phyloP scores from a whole-genome alignment of 2,888 invertebrate species.

The Caenorhabditis uteleia region DNA sequence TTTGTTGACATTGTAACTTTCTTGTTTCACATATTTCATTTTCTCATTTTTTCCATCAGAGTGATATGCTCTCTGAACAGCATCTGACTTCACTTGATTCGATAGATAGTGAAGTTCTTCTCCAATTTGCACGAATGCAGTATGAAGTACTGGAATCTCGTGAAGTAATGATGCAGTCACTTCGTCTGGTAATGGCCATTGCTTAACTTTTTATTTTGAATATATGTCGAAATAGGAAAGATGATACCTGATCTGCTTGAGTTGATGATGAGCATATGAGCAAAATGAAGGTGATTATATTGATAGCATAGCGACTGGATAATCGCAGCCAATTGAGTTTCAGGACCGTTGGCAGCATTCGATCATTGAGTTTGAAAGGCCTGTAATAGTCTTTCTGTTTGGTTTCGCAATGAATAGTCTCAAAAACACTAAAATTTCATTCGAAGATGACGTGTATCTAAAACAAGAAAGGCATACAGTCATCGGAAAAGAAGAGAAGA shows the following conservation, averaged over 20 bases:
- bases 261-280: too few relatives aligned
- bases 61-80: conserved; percentile 13
- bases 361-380: conserved; percentile 2
- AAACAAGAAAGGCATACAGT: too few relatives aligned
- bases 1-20: conserved; percentile 27
- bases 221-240: too few relatives aligned
- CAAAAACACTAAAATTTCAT: not conserved
- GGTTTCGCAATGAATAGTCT: not conserved
- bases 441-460: conserved; percentile 8
- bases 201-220: conserved; percentile 11
- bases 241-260: too few relatives aligned
- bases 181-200: conserved; percentile 34
- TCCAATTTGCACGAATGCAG: conserved; percentile 80
- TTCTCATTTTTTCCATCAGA: not conserved
- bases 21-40: not conserved
- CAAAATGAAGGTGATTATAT: too few relatives aligned
- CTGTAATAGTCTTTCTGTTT: too few relatives aligned
- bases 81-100: conserved; percentile 17
- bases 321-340: not conserved
- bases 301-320: too few relatives aligned
- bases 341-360: conserved; percentile 1
- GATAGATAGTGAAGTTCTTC: conserved; percentile 78
- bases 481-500: too few relatives aligned
- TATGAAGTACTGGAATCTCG: conserved; percentile 69
- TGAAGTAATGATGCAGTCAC: conserved; percentile 29